These are phyloP conservation scores for Myanophis thanlyinensis DNA, from an alignment of 2,113 vertebrate species.

Conservation along the genomic window DNA sequence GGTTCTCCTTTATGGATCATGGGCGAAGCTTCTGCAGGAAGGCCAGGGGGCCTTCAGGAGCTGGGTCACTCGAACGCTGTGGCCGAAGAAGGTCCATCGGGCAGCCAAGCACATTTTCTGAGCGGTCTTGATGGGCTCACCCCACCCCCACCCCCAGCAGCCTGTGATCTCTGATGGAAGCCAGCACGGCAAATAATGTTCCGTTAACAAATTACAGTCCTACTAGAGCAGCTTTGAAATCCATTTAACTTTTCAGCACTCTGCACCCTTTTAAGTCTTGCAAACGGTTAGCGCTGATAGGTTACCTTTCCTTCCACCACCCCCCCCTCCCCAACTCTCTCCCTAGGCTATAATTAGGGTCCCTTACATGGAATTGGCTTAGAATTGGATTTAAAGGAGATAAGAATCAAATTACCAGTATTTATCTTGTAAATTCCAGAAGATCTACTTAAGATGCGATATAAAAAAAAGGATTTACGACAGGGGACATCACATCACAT, in stretches of 20 bases:
- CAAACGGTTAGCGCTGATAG: slow-evolving; percentile 61
- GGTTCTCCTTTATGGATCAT: not conserved
- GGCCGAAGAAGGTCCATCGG: fast-evolving
- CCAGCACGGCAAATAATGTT: slow-evolving; percentile 23
- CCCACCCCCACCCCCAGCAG: no score
- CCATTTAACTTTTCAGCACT: slow-evolving; percentile 69
- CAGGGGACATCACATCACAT: slow-evolving; percentile 13
- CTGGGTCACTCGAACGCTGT: fast-evolving
- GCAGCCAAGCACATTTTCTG: not conserved
- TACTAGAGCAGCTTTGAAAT: slow-evolving; percentile 60
- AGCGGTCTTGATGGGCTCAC: not conserved
- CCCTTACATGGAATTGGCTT: slow-evolving; percentile 80
- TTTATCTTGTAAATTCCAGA: slow-evolving; percentile 84
- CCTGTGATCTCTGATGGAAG: not conserved
- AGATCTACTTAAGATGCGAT: slow-evolving; percentile 72
- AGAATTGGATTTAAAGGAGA: slow-evolving; percentile 80
- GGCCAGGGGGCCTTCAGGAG: not conserved
- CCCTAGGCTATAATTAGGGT: slow-evolving; percentile 79
- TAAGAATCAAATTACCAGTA: slow-evolving; percentile 84
- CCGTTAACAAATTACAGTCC: slow-evolving; percentile 57
- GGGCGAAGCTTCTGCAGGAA: not conserved
- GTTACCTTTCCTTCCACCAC: slow-evolving; percentile 74
- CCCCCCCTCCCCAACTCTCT: slow-evolving; percentile 63
- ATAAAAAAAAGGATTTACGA: slow-evolving; percentile 45
- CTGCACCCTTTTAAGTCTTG: slow-evolving; percentile 61